Percentiles rank a stretch among this genome's conserved stretches.
Conservation (phyloP, 2,797 vertebrate species). For the Megalops cyprinoides region DNA sequence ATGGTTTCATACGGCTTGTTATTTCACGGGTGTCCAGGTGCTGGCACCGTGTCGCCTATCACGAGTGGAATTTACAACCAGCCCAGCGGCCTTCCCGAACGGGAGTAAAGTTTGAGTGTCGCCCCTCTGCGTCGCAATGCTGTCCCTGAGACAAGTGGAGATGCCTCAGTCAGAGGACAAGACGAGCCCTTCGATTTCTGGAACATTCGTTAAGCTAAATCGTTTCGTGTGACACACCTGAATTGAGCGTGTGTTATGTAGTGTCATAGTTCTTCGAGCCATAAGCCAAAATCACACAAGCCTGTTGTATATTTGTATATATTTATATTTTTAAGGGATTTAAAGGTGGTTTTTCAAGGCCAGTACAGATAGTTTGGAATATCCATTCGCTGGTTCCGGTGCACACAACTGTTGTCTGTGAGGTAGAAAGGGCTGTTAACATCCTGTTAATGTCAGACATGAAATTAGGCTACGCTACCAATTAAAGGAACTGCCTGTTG, state of each 20-base stretch:
- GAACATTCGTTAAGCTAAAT: too few relatives aligned
- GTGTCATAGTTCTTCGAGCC: too few relatives aligned
- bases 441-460: background rate
- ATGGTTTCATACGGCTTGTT: conserved; percentile 34
- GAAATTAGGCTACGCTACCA: too few relatives aligned
- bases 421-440: background rate
- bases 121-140: background rate
- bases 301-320: too few relatives aligned
- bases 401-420: conserved; percentile 3
- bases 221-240: too few relatives aligned
- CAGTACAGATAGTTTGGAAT: background rate
- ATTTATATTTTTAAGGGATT: background rate
- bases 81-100: background rate
- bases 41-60: conserved; percentile 25
- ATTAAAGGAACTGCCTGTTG: too few relatives aligned
- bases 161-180: background rate
- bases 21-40: conserved; percentile 35
- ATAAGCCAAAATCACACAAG: too few relatives aligned
- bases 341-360: background rate
- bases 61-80: background rate
- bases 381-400: background rate
- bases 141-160: background rate
- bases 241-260: too few relatives aligned
- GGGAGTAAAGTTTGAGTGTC: background rate
- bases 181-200: background rate